Percentiles rank a stretch among this genome's conserved stretches.
Conservation (phyloP, 1,140 invertebrate species). For the Gryon sp. region DNA sequence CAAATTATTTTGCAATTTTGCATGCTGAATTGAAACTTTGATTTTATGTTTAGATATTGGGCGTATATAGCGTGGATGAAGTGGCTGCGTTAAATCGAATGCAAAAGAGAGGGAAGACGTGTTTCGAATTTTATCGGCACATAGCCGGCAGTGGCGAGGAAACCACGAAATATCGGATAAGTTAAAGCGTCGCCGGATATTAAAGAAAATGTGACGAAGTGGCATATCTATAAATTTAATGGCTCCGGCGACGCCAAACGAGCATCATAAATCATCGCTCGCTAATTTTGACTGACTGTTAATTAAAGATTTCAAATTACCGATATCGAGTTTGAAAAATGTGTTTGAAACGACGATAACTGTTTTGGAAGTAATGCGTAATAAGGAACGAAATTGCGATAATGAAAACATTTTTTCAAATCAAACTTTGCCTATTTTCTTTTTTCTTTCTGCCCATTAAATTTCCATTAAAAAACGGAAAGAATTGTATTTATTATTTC, state of each 20-base stretch:
- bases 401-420: too few species aligned
- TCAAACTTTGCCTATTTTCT: too few species aligned
- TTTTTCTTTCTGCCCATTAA: too few species aligned
- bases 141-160: conserved; percentile 13
- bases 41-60: conserved; percentile 26
- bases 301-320: conserved; percentile 41
- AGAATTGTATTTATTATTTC: too few species aligned
- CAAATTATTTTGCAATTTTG: conserved; percentile 40
- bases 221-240: conserved; percentile 44
- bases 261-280: conserved; percentile 26
- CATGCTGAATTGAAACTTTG: conserved; percentile 28
- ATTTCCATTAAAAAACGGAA: too few species aligned
- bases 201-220: conserved; percentile 61
- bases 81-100: conserved; percentile 41
- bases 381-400: too few species aligned
- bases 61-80: conserved; percentile 26
- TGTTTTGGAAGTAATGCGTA: too few species aligned
- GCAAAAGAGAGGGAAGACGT: conserved; percentile 46
- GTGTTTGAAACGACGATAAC: not conserved
- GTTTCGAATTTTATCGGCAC: conserved; percentile 46
- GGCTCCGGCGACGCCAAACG: conserved; percentile 12
- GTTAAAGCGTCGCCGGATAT: conserved; percentile 59
- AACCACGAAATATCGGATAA: conserved; percentile 55
- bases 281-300: conserved; percentile 51
- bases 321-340: conserved; percentile 34